Conservation (phyloP, 2,797 vertebrate species). For the Pteropus rufus region DNA sequence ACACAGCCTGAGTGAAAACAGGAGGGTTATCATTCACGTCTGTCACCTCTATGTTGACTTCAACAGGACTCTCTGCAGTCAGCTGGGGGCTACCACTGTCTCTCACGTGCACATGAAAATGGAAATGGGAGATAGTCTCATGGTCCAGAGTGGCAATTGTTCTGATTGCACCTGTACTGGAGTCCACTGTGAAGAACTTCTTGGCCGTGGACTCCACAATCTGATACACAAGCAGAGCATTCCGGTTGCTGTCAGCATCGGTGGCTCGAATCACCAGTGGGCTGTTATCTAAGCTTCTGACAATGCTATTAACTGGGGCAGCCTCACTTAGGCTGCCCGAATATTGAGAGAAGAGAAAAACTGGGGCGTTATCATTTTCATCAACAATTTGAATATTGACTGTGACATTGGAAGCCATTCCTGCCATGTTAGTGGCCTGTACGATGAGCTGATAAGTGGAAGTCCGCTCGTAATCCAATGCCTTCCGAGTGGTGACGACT, state of each 20-base stretch:
- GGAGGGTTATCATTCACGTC: slow-evolving; percentile 98
- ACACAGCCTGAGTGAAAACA: slow-evolving; percentile 90
- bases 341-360: slow-evolving; percentile 93
- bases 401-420: slow-evolving; percentile 93
- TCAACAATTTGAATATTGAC: slow-evolving; percentile 91
- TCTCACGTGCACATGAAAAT: slow-evolving; percentile 95
- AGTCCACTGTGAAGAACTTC: slow-evolving; percentile 95
- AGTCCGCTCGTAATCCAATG: slow-evolving; percentile 90
- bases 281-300: slow-evolving; percentile 86
- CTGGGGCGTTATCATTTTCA: slow-evolving; percentile 94
- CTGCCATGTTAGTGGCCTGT: slow-evolving; percentile 97
- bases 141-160: slow-evolving; percentile 95
- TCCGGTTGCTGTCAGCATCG: slow-evolving; percentile 95
- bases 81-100: slow-evolving; percentile 95
- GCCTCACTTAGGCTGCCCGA: slow-evolving; percentile 93
- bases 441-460: slow-evolving; percentile 88
- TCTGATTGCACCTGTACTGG: slow-evolving; percentile 95
- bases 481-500: slow-evolving; percentile 91
- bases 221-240: slow-evolving; percentile 94
- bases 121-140: slow-evolving; percentile 90
- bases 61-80: slow-evolving; percentile 93
- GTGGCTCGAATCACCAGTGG: slow-evolving; percentile 94
- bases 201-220: slow-evolving; percentile 97
- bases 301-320: slow-evolving; percentile 92
- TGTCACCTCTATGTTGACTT: slow-evolving; percentile 93